Evolutionary conservation across 2,888 invertebrate species (phyloP).

Genomic region (Litoditis marina): DNA sequence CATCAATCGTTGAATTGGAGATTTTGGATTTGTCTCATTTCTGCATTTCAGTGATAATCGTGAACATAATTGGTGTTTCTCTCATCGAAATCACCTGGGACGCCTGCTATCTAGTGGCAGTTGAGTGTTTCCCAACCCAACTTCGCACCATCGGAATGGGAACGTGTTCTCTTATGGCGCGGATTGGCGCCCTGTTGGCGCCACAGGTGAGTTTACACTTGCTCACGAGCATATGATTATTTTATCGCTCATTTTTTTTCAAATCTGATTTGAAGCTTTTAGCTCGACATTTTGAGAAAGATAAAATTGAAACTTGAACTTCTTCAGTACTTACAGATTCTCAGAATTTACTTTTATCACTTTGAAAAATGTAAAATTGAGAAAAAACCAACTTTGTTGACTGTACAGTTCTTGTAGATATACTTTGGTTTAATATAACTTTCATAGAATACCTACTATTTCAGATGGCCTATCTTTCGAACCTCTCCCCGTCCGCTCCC

Average conservation of each 20-base stretch:
- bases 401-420: no score
- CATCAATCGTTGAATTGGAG: no score
- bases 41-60: conserved; percentile 38
- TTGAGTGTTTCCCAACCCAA: conserved; percentile 50
- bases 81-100: conserved; percentile 60
- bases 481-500: conserved; percentile 28
- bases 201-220: conserved; percentile 39
- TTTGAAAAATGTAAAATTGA: no score
- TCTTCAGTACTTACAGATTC: no score
- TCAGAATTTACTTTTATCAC: no score
- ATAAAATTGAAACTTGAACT: no score
- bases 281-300: no score
- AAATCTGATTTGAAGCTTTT: no score
- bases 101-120: conserved; percentile 55
- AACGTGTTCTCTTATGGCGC: conserved; percentile 51
- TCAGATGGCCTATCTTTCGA: conserved; percentile 44
- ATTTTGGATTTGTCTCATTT: no score
- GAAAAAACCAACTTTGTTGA: no score
- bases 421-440: no score
- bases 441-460: neutral
- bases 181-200: conserved; percentile 53
- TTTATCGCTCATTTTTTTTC: no score
- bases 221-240: neutral
- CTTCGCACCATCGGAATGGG: conserved; percentile 41
- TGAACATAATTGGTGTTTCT: conserved; percentile 52